Evolutionary conservation across 2,797 vertebrate species (phyloP), one percentile per base, ranked within the genome.

Genomic region (Heterohyrax brucei): DNA sequence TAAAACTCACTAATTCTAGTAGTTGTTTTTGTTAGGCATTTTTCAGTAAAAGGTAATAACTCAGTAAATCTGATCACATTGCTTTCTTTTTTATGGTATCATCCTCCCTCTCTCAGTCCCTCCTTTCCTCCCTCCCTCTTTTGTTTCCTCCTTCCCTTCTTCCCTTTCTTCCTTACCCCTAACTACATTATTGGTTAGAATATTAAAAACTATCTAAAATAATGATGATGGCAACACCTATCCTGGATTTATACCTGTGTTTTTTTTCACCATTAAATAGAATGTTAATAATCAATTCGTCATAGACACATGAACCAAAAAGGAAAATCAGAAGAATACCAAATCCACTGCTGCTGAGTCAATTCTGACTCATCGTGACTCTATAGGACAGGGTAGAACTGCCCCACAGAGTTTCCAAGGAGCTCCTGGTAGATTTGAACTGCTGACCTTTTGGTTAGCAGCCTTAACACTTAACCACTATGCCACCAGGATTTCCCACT

Each of bases 241-340:
- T 16, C 26, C 39, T 83, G 12, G 59, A 77, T 5, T 39, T 77
- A 24, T 5, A 39, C 2, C 12, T 84, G 6, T 28, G 7, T 66
- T 61, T 86, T 79, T 79, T 79, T 62, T 59, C 70, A 78, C n/a
- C 75, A 48, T 62, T 73, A 56, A 80, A 64, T 10, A 91, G 56
- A 53, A 75, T 73, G 76, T 26, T 16, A 79, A n/a, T 4, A 19
- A 50, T 70, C 59, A 18, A 62, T 48, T 50, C 78, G 39, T 78
- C 82, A 46, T 56, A 73, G 5, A 66, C 10, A 75, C 3, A 22
- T 39, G 39, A 39, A 39, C 39, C 39, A 39, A 39, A 39, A 39
- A 39, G 39, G 39, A 39, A 39, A 39, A 39, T 39, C 39, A 39
- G 39, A 39, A 39, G 39, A 39, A 39, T 39, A 39, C 39, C 39